Percentiles rank a stretch among this genome's conserved stretches.
These are phyloP conservation scores for Rhopalosiphum nymphaeae DNA, from an alignment of 2,888 invertebrate species.

Conservation along the genomic window DNA sequence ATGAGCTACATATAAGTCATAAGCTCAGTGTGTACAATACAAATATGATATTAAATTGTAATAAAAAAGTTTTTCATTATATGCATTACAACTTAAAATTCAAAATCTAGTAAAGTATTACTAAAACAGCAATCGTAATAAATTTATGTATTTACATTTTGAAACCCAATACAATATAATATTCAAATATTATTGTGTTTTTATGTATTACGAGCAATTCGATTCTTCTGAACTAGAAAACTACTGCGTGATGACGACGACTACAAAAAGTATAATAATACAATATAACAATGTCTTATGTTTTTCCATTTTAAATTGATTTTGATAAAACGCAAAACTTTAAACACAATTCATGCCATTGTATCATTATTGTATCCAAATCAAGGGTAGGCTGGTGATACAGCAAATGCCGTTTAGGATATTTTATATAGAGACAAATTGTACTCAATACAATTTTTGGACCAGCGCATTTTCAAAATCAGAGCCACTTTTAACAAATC, in stretches of 20 bases:
- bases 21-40: background rate
- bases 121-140: background rate
- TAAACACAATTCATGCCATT: background rate
- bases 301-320: background rate
- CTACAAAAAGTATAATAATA: background rate
- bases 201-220: background rate
- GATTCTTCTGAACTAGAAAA: background rate
- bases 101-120: background rate
- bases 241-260: background rate
- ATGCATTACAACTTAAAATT: background rate
- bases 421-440: background rate
- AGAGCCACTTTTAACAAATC: background rate
- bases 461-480: background rate
- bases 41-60: background rate
- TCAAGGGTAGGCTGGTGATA: accelerated
- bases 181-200: background rate
- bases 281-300: background rate
- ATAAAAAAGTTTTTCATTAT: background rate
- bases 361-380: background rate
- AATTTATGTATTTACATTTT: background rate
- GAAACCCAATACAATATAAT: background rate
- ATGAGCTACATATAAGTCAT: background rate
- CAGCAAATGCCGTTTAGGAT: background rate
- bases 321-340: background rate
- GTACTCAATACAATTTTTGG: background rate